Evolutionary conservation across 2,113 vertebrate genomes (phyloP).

Genomic region (Rissa tridactyla): DNA sequence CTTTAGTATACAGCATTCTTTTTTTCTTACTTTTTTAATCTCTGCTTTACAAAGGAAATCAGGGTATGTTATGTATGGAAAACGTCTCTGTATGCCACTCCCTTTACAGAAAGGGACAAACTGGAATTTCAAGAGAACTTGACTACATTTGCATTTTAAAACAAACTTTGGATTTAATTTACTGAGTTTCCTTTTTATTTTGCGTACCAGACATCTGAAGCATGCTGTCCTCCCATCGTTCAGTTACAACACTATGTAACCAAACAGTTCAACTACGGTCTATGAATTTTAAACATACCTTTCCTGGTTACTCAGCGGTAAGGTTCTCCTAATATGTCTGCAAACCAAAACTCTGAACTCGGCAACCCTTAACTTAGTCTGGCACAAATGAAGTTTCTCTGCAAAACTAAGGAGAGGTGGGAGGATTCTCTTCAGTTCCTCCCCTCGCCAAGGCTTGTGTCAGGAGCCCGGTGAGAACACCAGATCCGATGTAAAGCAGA

Average conservation of each 20-base stretch:
- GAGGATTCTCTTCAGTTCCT: neutral
- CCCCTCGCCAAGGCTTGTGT: fast-evolving
- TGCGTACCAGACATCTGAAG: neutral
- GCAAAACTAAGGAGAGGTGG: neutral
- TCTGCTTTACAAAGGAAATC: conserved; percentile 18
- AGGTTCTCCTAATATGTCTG: neutral
- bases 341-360: neutral
- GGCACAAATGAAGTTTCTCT: neutral
- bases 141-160: conserved; percentile 27
- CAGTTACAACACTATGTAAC: neutral
- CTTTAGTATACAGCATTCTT: neutral
- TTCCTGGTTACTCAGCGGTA: neutral
- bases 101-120: neutral
- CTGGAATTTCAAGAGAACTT: neutral
- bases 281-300: neutral
- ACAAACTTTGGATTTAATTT: neutral
- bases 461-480: neutral
- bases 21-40: neutral
- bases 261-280: neutral
- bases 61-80: neutral
- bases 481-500: neutral
- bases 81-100: neutral
- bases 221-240: neutral
- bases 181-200: neutral
- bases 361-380: neutral